These are phyloP conservation scores for Vireo griseus DNA, from an alignment of 2,797 vertebrate species.

Conservation along the genomic window DNA sequence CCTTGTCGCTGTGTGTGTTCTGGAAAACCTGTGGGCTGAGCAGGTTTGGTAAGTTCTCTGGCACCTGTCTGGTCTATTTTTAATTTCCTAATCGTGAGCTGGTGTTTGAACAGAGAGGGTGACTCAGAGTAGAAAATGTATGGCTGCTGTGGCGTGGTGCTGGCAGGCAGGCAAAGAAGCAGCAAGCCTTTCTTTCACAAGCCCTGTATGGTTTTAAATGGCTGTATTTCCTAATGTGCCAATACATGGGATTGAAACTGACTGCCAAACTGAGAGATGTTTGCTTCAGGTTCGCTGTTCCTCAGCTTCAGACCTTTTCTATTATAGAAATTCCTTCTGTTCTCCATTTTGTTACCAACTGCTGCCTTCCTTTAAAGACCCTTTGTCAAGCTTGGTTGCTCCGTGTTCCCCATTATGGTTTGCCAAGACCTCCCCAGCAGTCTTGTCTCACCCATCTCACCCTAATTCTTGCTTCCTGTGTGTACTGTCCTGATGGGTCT, in stretches of 20 bases:
- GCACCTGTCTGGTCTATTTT: conserved; percentile 59
- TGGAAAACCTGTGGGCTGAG: conserved; percentile 50
- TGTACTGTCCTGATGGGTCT: not conserved
- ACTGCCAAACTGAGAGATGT: not conserved
- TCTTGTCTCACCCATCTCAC: not conserved
- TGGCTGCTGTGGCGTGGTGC: not conserved
- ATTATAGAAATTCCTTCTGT: not conserved
- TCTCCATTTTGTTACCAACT: not conserved
- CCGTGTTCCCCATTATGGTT: not conserved
- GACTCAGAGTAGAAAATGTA: conserved; percentile 27
- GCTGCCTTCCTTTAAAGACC: not conserved
- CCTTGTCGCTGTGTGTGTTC: not conserved
- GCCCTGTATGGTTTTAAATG: not conserved
- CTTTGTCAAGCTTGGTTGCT: not conserved
- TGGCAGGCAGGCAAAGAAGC: not conserved
- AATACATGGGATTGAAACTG: not conserved
- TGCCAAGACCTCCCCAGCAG: not conserved
- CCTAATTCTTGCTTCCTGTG: not conserved
- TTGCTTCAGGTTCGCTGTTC: not conserved
- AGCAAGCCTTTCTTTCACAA: not conserved
- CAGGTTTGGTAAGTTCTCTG: conserved; percentile 60
- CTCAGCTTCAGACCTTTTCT: not conserved
- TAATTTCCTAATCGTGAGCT: conserved; percentile 35
- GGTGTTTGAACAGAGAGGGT: not conserved
- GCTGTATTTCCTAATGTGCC: not conserved